Evolutionary conservation across 2,888 invertebrate species (phyloP), one percentile per base, ranked within the genome.

Genomic region (Brachylomia viminalis): DNA sequence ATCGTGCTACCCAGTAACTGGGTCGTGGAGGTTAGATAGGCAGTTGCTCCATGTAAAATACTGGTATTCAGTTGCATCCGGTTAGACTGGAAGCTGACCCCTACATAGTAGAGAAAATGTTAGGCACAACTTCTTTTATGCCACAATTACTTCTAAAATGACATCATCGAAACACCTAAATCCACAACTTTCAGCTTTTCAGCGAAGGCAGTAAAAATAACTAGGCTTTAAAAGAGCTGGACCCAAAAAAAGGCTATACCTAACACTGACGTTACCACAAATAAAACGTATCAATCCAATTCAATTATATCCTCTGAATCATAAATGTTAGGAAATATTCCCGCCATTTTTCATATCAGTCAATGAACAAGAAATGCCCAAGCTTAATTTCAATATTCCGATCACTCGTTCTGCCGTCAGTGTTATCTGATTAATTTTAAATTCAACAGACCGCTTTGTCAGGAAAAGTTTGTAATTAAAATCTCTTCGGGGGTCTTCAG

Each of bases 311-410:
- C n/a, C 30, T 45, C 23, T 65, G 66, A 59, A 38, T 54, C 62
- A 62, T 59, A 66, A 52, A 47, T 58, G 38, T n/a, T 83, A n/a
- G 72, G 68, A 62, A 76, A 67, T 65, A 61, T 76, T 72, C 58
- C 27, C 54, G 17, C 49, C 49, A 33, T 68, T 72, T 80, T 78
- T 61, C 61, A 75, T 66, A 64, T 45, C 64, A 59, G 56, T 77
- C 79, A 77, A 81, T 86, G 76, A 85, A 72, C 75, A 79, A 49
- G 33, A 75, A 77, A 76, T 70, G 74, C 20, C 72, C 69, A 45
- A 56, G 75, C 58, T 84, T 78, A 64, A 80, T 77, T 83, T 79
- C 69, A 78, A 77, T 86, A 54, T 54, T 27, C 54, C n/a, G n/a
- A n/a, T 27, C 56, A 56, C 2, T 56, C 27, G 56, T 15, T 27